A percentile compares a stretch with the other conserved stretches of the same genome.
These are phyloP conservation scores for Archaeoteleia sp. DNA, from an alignment of 2,888 invertebrate genomes.

Conservation along the genomic window DNA sequence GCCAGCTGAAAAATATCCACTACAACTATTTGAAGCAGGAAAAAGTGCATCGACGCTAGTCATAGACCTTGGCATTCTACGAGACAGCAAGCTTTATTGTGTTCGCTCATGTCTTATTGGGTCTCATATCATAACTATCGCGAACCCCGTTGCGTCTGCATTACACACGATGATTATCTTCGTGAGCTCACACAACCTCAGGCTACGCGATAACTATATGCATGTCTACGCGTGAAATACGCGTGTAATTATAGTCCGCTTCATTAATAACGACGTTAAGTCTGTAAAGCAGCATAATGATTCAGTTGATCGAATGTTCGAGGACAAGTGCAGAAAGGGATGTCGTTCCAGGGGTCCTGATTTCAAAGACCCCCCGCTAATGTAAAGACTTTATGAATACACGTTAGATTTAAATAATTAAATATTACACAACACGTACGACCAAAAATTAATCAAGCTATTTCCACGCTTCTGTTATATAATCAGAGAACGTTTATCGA, in stretches of 20 bases:
- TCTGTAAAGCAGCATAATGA: constrained; percentile 13
- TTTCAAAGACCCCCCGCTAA: constrained; percentile 1
- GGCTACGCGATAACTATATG: constrained; percentile 34
- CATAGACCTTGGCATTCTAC: constrained; percentile 40
- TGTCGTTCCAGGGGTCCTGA: constrained; percentile 2
- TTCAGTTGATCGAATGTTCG: constrained; percentile 23
- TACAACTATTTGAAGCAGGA: too few relatives aligned
- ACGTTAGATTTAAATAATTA: constrained; percentile 3
- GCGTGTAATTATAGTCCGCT: constrained; percentile 29
- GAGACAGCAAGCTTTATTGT: constrained; percentile 18
- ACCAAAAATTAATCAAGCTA: constrained; percentile 7
- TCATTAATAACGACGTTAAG: constrained; percentile 41
- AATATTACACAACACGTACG: neutral
- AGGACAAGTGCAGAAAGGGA: constrained; percentile 18
- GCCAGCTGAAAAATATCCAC: too few relatives aligned
- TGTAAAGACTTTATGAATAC: neutral
- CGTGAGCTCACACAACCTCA: constrained; percentile 31
- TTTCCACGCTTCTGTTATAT: constrained; percentile 8
- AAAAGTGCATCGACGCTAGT: too few relatives aligned
- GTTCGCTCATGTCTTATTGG: constrained; percentile 23
- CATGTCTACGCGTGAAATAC: constrained; percentile 39
- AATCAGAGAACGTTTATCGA: too few relatives aligned
- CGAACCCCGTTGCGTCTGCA: constrained; percentile 23
- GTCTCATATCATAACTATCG: constrained; percentile 22
- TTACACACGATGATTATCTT: constrained; percentile 36